Conservation (phyloP, 2,797 vertebrate species). For the Sebastes paucispinis region DNA sequence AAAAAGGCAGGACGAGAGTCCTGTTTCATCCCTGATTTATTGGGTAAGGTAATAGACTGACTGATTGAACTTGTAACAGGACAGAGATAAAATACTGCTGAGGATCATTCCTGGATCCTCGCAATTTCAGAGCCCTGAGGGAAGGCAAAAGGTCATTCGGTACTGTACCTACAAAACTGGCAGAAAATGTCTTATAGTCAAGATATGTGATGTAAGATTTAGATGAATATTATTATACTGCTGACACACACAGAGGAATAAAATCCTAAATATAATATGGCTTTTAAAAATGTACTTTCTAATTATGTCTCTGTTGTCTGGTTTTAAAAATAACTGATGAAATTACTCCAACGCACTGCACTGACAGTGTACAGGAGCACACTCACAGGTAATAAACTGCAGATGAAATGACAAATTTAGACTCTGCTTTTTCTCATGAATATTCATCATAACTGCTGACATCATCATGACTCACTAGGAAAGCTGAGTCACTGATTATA, state of each 20-base stretch:
- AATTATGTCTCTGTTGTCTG: slow-evolving; percentile 42
- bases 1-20: slow-evolving; percentile 53
- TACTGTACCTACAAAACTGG: slow-evolving; percentile 48
- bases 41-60: slow-evolving; percentile 78
- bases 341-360: slow-evolving; percentile 4
- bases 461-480: slow-evolving; percentile 46
- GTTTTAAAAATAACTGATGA: slow-evolving; percentile 52
- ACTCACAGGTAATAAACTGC: slow-evolving; percentile 26
- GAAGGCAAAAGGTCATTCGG: slow-evolving; percentile 74
- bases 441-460: slow-evolving; percentile 66
- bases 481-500: slow-evolving; percentile 56
- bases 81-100: slow-evolving; percentile 76
- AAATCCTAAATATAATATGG: slow-evolving; percentile 36
- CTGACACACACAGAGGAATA: slow-evolving; percentile 24
- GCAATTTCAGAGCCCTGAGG: slow-evolving; percentile 73
- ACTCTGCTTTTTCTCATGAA: slow-evolving; percentile 52
- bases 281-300: not conserved
- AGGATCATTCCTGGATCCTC: slow-evolving; percentile 72
- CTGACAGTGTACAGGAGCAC: slow-evolving; percentile 41
- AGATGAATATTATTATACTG: slow-evolving; percentile 24
- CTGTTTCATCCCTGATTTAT: slow-evolving; percentile 78
- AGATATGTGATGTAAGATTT: slow-evolving; percentile 35
- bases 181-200: slow-evolving; percentile 34
- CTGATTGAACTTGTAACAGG: slow-evolving; percentile 82
- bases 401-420: slow-evolving; percentile 48